Evolutionary conservation across 2,113 vertebrate genomes (phyloP).

Genomic region (Puma concolor): DNA sequence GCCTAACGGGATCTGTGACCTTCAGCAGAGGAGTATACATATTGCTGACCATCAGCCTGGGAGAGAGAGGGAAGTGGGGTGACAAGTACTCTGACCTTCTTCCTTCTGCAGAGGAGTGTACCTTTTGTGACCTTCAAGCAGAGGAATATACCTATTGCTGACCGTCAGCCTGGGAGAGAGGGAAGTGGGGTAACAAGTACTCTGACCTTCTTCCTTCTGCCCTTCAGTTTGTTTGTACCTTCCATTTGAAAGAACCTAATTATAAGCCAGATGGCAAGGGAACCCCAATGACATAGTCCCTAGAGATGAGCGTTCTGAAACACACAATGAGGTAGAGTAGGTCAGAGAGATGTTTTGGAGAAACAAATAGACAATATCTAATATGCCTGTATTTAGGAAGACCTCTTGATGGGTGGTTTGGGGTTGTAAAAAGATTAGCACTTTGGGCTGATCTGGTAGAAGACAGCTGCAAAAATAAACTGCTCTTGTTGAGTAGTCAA

Average conservation of each 20-base stretch:
- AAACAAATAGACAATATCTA: not conserved
- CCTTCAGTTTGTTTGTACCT: not conserved
- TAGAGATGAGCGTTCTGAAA: not conserved
- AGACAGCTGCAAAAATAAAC: conserved; percentile 2
- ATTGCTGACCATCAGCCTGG: not conserved
- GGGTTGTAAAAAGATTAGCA: not conserved
- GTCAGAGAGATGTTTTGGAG: not conserved
- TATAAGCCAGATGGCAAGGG: not conserved
- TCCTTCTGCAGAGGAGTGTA: not conserved
- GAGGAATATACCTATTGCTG: not conserved
- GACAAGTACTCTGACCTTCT: not conserved
- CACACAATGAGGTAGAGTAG: not conserved
- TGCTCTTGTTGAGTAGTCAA: not conserved
- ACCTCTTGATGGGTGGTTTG: not conserved
- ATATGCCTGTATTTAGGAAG: not conserved
- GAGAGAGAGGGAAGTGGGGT: not conserved
- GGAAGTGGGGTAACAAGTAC: not conserved
- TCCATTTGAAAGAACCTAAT: not conserved
- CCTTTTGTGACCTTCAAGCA: not conserved
- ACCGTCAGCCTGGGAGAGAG: not conserved
- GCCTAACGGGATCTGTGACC: not conserved
- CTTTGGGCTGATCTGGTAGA: not conserved
- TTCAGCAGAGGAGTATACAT: not conserved
- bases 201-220: not conserved
- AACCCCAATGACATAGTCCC: not conserved